Conservation (phyloP, 2,113 vertebrate species). For the Tyrannus savana region DNA sequence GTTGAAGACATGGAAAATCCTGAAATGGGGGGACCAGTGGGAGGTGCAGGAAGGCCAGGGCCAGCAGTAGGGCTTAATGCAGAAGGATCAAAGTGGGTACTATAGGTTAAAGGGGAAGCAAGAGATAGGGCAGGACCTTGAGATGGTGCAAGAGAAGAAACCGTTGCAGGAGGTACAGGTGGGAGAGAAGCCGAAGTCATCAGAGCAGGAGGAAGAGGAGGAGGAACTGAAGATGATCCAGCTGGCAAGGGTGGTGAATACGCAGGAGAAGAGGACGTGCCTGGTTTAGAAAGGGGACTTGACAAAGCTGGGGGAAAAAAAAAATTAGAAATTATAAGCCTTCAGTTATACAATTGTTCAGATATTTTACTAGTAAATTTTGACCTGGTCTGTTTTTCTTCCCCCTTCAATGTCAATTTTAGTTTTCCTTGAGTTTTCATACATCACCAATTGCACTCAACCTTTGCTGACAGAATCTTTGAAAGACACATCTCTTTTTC, state of each 20-base stretch:
- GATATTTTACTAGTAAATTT: not conserved
- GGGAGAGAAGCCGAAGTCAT: constrained; percentile 57
- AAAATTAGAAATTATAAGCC: not conserved
- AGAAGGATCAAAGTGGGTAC: not conserved
- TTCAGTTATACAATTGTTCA: not conserved
- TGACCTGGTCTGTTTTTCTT: not conserved
- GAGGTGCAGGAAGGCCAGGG: constrained; percentile 67
- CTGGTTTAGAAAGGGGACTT: constrained; percentile 59
- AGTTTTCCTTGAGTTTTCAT: not conserved
- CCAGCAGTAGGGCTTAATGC: constrained; percentile 30
- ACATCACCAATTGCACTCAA: not conserved
- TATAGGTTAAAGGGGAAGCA: constrained; percentile 36
- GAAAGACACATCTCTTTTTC: not conserved
- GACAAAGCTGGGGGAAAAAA: constrained; percentile 49
- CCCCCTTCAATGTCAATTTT: not conserved
- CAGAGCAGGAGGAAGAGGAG: constrained; percentile 58
- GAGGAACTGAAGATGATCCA: constrained; percentile 41
- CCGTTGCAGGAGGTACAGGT: constrained; percentile 43
- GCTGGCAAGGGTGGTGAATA: constrained; percentile 59
- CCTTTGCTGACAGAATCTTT: not conserved
- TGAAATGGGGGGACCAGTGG: constrained; percentile 79
- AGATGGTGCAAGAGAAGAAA: constrained; percentile 8
- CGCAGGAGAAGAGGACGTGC: constrained; percentile 13
- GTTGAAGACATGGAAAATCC: constrained; percentile 81
- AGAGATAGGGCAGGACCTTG: not conserved